Evolutionary conservation across 2,888 invertebrate species (phyloP), one percentile per base, ranked within the genome.

Genomic region (Drosophila paramelanica): DNA sequence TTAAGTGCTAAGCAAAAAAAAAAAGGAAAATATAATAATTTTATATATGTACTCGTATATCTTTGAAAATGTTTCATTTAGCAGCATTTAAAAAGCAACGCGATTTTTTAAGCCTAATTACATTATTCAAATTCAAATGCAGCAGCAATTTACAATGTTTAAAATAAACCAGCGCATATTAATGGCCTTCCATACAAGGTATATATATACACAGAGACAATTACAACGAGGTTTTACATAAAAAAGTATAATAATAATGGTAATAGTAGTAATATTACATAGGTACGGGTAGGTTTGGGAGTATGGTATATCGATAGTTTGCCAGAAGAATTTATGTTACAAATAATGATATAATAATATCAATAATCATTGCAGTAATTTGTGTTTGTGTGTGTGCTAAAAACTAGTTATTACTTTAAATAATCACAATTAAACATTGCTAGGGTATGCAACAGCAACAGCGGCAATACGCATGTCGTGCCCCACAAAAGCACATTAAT

Each of bases 401-500:
- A 61, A 77, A 72, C 69, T 80, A 80, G 51, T 50, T 80, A 65
- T 73, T 72, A 66, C 64, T 73, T 78, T 85, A 88, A 52, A 72
- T 89, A 84, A 84, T 84, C 84, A 84, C 84, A 84, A 89, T 75
- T 72, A 81, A 72, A 88, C 88, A 84, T 89, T 84, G 84, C 84
- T 72, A 78, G 58, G 67, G 36, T 72, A 42, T 71, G 65, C 58
- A 76, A 51, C 62, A 60, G 57, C 72, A 71, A 47, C 69, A 69
- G 47, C 66, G 56, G 46, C 68, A 49, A 31, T 33, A 41, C 41
- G 46, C 59, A 51, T 58, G 41, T 57, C 46, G 59, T 70, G 77
- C 66, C 58, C 71, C 45, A 56, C 42, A 52, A 52, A 53, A 65
- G 58, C 65, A 61, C 65, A 67, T 52, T 65, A 67, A 73, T 75